These are phyloP conservation scores for Misgurnus mizolepis DNA, from an alignment of 2,113 vertebrate genomes.

Conservation along the genomic window DNA sequence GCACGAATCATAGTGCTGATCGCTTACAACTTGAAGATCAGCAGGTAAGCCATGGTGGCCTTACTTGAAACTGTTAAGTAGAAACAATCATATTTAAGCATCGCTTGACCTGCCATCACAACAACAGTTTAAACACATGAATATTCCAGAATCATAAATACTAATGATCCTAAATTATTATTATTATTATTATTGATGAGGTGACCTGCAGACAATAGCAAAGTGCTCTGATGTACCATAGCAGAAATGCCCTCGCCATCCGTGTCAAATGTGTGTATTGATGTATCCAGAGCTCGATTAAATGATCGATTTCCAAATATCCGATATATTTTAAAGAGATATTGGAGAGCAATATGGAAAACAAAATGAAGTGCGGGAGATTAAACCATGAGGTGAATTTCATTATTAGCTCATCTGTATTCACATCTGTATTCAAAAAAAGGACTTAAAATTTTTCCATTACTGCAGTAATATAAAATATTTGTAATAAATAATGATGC, in stretches of 20 bases:
- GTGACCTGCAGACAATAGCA: not conserved
- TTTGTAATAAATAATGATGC: conserved; percentile 10
- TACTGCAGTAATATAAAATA: conserved; percentile 28
- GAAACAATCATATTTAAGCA: conserved; percentile 41
- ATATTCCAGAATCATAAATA: conserved; percentile 41
- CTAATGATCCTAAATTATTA: conserved; percentile 14
- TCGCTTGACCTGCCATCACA: conserved; percentile 14
- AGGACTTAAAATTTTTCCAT: conserved; percentile 14
- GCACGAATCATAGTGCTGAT: not conserved
- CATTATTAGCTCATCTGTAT: conserved; percentile 44
- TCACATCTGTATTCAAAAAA: conserved; percentile 27
- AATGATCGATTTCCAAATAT: not conserved
- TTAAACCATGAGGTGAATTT: not conserved
- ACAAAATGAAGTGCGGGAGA: not conserved
- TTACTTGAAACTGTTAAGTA: conserved; percentile 25
- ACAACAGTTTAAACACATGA: conserved; percentile 34
- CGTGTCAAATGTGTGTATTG: not conserved
- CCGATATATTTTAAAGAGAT: not conserved
- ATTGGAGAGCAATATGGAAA: conserved; percentile 21
- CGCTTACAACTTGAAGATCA: not conserved
- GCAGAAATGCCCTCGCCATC: not conserved
- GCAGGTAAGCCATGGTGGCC: conserved; percentile 8
- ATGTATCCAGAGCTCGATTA: conserved; percentile 5
- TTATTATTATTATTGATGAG: not conserved
- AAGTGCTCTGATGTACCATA: conserved; percentile 17